phyloP scores from a whole-genome alignment of 2,888 invertebrate genomes.

The Pandemis cinnamomeana region DNA sequence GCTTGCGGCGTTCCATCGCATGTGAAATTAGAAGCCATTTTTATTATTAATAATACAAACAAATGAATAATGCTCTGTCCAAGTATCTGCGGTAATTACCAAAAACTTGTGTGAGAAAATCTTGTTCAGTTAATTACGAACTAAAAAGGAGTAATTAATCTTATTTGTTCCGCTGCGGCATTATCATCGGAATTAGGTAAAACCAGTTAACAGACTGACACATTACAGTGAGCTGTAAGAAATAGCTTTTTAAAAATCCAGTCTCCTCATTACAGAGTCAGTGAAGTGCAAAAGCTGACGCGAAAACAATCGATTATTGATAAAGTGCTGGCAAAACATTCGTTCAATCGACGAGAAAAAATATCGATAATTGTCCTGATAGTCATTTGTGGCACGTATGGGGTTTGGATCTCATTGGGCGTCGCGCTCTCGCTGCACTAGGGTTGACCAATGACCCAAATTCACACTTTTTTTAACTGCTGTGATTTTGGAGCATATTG shows the following conservation, averaged over 20 bases:
- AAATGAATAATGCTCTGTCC: not conserved
- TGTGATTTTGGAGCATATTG: not conserved
- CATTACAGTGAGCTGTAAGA: constrained; percentile 55
- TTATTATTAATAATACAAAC: not conserved
- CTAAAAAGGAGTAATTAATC: constrained; percentile 66
- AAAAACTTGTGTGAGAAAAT: constrained; percentile 47
- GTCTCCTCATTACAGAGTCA: constrained; percentile 72
- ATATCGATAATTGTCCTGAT: constrained; percentile 59
- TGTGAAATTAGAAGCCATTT: not conserved
- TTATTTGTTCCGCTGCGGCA: constrained; percentile 69
- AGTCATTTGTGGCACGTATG: constrained; percentile 66
- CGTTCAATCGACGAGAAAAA: constrained; percentile 58
- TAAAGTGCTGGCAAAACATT: constrained; percentile 66
- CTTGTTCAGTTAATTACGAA: constrained; percentile 61
- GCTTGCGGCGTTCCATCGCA: not conserved
- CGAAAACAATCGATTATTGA: constrained; percentile 78
- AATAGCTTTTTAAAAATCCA: constrained; percentile 58
- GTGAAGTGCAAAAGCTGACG: constrained; percentile 80
- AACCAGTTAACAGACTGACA: constrained; percentile 59
- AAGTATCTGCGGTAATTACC: not conserved
- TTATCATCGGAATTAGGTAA: constrained; percentile 76
- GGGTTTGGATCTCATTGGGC: constrained; percentile 50
- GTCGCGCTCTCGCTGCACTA: constrained; percentile 24
- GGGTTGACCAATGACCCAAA: constrained; percentile 25
- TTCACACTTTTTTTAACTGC: too few species aligned